Evolutionary conservation across 2,888 invertebrate species (phyloP), one percentile per base, ranked within the genome.

Genomic region (Smittia aterrima): DNA sequence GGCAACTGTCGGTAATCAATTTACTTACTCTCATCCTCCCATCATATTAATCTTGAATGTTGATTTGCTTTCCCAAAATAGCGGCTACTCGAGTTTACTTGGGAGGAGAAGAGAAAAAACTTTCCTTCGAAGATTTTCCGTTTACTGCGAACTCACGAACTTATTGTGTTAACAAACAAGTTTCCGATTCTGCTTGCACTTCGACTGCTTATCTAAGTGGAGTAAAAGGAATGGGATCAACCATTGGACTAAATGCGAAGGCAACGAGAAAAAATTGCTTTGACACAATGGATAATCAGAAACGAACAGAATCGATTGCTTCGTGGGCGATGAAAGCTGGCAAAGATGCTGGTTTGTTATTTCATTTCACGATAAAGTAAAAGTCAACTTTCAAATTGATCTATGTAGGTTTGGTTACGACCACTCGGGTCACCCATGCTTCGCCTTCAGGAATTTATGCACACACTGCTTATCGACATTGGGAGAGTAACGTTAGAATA

Each of bases 171-270:
- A 87, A 90, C 79, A 85, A 84, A 9, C 89, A 91, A 83, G 74
- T 73, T 1, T 88, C 93, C 0, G 95, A 95, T 79, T 93, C 93
- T 0, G 93, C 94, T 0, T 92, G 90, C 79, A 90, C 92, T 1
- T 90, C 92, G 0, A 94, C 93, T 0, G 89, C 91, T 0, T 92
- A 91, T 79, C 82, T 93, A 54, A 85, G 88, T 20, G 94, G 94
- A 0, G 89, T 92, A 0, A 94, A 94, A 82, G 89, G 87, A 3
- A 92, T 92, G 80, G 85, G 87, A 77, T 90, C 89, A 1, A 92
- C 92, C 0, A 85, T 93, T 20, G 93, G 94, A 0, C 86, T 93
- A 0, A 89, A 88, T 25, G 91, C 86, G 0, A 85, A 86, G 0
- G 91, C 91, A 0, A 81, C 81, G 40, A 83, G 87, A 0, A 85